Percentiles rank a stretch among this genome's conserved stretches.
phyloP scores from a whole-genome alignment of 1,140 invertebrate species.

The Schlechtendalia chinensis region DNA sequence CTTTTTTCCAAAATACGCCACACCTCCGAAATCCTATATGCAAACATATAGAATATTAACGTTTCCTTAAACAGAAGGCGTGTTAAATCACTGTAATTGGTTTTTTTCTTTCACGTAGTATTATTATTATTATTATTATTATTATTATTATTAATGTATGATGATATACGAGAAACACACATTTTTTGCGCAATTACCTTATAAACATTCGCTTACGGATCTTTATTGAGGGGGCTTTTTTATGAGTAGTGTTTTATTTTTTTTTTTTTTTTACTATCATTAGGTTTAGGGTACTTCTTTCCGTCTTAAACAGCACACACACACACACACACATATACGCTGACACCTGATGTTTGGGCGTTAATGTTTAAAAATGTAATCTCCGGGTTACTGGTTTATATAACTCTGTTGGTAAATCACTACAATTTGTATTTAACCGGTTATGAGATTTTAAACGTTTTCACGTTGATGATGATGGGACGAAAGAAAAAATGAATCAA shows the following conservation, averaged over 20 bases:
- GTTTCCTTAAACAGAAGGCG: slow-evolving; percentile 40
- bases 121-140: not conserved
- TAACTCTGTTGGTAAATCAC: slow-evolving; percentile 31
- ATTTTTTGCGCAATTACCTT: slow-evolving; percentile 22
- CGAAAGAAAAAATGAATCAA: not conserved
- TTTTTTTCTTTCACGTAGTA: slow-evolving; percentile 22
- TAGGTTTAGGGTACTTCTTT: not conserved
- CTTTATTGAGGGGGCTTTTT: slow-evolving; percentile 3
- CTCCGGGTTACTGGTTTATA: slow-evolving; percentile 8
- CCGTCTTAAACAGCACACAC: not conserved
- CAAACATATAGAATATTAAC: not conserved
- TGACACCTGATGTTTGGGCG: slow-evolving; percentile 26
- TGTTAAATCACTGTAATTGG: slow-evolving; percentile 36
- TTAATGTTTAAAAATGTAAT: slow-evolving; percentile 45
- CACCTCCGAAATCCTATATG: slow-evolving; percentile 9
- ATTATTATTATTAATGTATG: no score
- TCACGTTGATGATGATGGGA: not conserved
- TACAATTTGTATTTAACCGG: slow-evolving; percentile 12
- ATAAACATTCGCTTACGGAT: slow-evolving; percentile 35
- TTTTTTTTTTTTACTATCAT: slow-evolving; percentile 28
- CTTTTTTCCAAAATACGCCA: not conserved
- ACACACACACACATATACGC: not conserved
- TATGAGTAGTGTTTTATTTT: slow-evolving; percentile 16
- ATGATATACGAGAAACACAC: not conserved
- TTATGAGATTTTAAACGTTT: slow-evolving; percentile 24